A percentile compares a stretch with the other conserved stretches of the same genome.
phyloP scores from a whole-genome alignment of 2,888 invertebrate genomes.

The Lithodes maja region DNA sequence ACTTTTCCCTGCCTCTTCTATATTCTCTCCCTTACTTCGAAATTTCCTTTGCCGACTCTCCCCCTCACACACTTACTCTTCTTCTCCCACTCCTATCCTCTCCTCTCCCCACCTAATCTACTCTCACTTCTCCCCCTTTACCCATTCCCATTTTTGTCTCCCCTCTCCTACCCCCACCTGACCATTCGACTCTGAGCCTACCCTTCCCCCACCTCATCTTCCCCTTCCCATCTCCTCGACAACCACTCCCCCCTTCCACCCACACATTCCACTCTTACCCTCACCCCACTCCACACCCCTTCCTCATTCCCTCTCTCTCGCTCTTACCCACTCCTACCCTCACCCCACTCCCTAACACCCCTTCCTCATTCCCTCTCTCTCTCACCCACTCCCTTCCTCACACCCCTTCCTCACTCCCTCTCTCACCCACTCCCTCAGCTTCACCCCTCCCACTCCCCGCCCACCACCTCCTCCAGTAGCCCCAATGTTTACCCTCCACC shows the following conservation, averaged over 20 bases:
- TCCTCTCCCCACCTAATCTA: neutral
- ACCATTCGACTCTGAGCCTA: neutral
- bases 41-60: neutral
- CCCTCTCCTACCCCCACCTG: neutral
- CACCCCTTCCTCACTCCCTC: neutral
- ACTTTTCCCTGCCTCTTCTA: neutral
- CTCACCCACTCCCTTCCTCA: neutral
- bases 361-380: constrained; percentile 18
- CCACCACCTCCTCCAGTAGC: constrained; percentile 24
- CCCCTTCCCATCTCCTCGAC: neutral
- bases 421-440: neutral
- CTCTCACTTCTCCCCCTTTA: neutral
- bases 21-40: neutral
- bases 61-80: neutral
- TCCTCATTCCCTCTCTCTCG: neutral
- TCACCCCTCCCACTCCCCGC: neutral
- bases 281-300: neutral
- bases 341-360: neutral
- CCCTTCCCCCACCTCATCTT: neutral
- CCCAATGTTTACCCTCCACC: constrained; percentile 52
- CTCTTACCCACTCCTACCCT: too few species aligned
- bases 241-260: neutral
- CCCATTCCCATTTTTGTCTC: neutral
- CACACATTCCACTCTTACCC: neutral
- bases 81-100: neutral